Evolutionary conservation across 2,797 vertebrate genomes (phyloP).

Genomic region (Alosa sapidissima): DNA sequence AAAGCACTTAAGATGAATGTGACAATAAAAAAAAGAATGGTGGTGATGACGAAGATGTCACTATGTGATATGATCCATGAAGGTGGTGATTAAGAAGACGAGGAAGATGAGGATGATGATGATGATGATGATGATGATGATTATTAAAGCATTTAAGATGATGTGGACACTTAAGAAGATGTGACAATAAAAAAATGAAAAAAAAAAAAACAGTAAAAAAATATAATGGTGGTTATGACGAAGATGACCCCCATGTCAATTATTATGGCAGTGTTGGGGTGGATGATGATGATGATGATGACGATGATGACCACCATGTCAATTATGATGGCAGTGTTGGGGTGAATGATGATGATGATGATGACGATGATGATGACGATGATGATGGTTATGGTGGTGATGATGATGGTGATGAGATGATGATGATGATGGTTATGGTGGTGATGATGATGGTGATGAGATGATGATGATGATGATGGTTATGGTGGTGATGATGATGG

Average conservation of each 20-base stretch:
- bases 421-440: too few relatives aligned
- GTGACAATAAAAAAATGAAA: background rate
- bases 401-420: too few relatives aligned
- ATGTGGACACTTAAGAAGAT: background rate
- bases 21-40: background rate
- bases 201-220: background rate
- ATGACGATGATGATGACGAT: too few relatives aligned
- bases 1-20: background rate
- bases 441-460: too few relatives aligned
- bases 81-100: slow-evolving; percentile 27
- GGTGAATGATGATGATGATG: too few relatives aligned
- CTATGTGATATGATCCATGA: slow-evolving; percentile 12
- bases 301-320: background rate
- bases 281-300: background rate
- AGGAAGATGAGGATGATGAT: background rate
- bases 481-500: background rate
- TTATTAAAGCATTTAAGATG: slow-evolving; percentile 4
- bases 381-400: too few relatives aligned
- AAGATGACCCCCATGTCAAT: slow-evolving; percentile 10
- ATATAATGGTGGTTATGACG: slow-evolving; percentile 2
- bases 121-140: slow-evolving; percentile 23
- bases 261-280: slow-evolving; percentile 14
- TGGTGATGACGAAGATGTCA: slow-evolving; percentile 1
- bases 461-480: too few relatives aligned
- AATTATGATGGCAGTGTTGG: too few relatives aligned